phyloP scores from a whole-genome alignment of 2,797 vertebrate species.

The Myotis pilosus region DNA sequence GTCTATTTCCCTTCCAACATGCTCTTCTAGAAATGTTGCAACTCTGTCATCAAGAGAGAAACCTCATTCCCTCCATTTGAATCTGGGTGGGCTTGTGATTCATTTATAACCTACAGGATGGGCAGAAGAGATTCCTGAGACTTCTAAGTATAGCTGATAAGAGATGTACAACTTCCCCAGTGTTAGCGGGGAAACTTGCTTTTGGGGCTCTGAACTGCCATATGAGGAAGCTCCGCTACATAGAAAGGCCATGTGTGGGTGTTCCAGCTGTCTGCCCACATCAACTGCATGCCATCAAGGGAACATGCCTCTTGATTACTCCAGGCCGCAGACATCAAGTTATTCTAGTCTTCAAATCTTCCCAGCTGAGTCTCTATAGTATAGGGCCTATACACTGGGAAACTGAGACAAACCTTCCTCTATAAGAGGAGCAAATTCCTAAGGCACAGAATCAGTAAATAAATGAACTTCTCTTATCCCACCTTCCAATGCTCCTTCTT shows the following conservation, averaged over 20 bases:
- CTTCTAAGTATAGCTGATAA: background rate
- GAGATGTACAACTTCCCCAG: background rate
- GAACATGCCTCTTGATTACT: background rate
- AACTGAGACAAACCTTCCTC: background rate
- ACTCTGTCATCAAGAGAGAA: background rate
- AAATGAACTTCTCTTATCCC: background rate
- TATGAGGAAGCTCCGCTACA: background rate
- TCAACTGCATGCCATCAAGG: no score
- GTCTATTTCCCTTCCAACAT: background rate
- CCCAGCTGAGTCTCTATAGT: background rate
- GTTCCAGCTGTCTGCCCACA: background rate
- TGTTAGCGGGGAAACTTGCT: background rate
- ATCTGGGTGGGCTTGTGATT: background rate
- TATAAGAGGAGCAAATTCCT: background rate
- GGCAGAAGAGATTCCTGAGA: background rate
- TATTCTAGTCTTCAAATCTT: background rate
- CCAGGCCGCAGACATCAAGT: rapidly evolving
- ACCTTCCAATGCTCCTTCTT: background rate
- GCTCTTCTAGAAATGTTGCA: background rate
- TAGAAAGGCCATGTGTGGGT: background rate
- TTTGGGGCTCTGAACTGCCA: background rate
- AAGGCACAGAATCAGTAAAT: background rate
- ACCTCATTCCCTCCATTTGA: background rate
- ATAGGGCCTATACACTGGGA: no score
- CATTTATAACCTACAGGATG: background rate